A percentile compares a stretch with the other conserved stretches of the same genome.
Conservation (phyloP, 2,888 invertebrate genomes). For the Cephus sareptanus region DNA sequence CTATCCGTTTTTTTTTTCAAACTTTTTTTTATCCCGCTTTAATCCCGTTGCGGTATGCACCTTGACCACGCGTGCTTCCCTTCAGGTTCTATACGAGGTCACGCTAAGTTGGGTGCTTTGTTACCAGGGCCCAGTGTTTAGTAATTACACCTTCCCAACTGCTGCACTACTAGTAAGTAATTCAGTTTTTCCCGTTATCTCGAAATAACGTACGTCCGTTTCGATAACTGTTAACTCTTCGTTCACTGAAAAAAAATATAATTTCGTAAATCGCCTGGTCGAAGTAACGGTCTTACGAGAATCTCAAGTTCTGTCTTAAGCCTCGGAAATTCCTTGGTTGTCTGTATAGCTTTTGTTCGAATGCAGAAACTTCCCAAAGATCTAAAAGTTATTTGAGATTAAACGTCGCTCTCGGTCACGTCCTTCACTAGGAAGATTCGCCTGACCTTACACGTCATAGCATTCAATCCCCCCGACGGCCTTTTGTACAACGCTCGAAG, state of each 20-base stretch:
- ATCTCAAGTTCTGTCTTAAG: background rate
- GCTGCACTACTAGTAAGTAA: slow-evolving; percentile 16
- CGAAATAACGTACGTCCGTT: background rate
- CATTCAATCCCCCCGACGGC: background rate
- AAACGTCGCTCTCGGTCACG: background rate
- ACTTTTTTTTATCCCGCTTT: slow-evolving; percentile 7
- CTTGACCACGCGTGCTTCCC: background rate
- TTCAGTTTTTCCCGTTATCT: background rate
- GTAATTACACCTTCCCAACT: slow-evolving; percentile 24
- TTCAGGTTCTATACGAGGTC: slow-evolving; percentile 8
- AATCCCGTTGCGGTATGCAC: background rate
- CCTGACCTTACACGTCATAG: background rate
- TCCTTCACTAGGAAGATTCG: background rate
- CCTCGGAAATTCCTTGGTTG: background rate
- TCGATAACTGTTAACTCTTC: background rate
- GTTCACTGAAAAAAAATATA: background rate
- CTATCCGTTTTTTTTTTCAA: slow-evolving; percentile 12
- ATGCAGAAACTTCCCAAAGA: background rate
- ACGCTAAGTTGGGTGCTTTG: slow-evolving; percentile 21
- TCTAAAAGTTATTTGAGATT: background rate
- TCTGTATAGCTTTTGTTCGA: background rate
- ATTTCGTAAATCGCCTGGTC: slow-evolving; percentile 7
- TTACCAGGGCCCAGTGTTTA: slow-evolving; percentile 3
- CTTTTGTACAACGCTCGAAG: background rate
- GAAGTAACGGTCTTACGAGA: slow-evolving; percentile 1